Base-by-base conservation (phyloP, 2,888 invertebrate genomes). In the Fragum whitleyi region DNA sequence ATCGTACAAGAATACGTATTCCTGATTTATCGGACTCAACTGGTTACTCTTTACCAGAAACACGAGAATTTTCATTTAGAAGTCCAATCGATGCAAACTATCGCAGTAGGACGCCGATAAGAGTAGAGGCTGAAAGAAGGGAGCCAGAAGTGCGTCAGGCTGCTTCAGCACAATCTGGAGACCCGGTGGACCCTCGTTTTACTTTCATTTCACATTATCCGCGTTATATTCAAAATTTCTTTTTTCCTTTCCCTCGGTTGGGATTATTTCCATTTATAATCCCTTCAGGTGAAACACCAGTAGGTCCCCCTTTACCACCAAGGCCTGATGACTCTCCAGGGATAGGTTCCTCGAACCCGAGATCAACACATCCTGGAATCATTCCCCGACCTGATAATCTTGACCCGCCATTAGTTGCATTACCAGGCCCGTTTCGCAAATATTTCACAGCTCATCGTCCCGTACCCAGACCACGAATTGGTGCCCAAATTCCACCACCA, bases 1-100 rank as follows among this genome's bases (percentile, higher is more conserved):
- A 47, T n/a, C 47, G 14, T 3, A 57, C 57, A 23, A 23, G 57
- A 5, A 26, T 62, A 32, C 21, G 21, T 9, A 36, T 32, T 36
- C 62, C 32, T 19, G 9, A 62, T 36, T n/a, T 14, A 1, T 6
- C 0, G 6, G n/a, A 29, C 1, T 3, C 32, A 9, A 1, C 14
- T 5, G 62, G 28, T n/a, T 62, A 62, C 62, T 28, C 19, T 28
- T 7, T 65, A 23, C 65, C 65, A 21, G 23, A 65, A 39, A 65
- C 42, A 3, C n/a, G 65, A 21, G 65, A 32, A 23, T 65, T 65
- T 65, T 11, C n/a, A 26, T 42, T 21, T 11, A 32, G 39, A 19
- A 39, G 26, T 21, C 42, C 65, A 6, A 26, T 16, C 11, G 21
- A 14, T 39, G 42, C 65, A 6, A 65, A 36, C 16, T 26, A 36